Evolutionary conservation across 1,140 invertebrate genomes (phyloP), one percentile per base, ranked within the genome.

Genomic region (Cryptotermes secundus): DNA sequence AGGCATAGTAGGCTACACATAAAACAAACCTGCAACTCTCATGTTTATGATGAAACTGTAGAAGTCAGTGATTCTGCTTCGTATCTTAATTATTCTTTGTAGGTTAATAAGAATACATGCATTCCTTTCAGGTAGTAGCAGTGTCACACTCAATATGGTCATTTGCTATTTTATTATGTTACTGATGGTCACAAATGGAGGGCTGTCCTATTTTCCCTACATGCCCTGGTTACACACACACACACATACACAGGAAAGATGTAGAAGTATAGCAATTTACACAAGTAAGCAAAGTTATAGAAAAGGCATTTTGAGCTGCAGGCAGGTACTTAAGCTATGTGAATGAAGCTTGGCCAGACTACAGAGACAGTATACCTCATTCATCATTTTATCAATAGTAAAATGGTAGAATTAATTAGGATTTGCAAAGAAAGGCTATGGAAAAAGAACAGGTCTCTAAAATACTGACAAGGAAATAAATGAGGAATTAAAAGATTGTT

Each of bases 101-200:
- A 14, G 59, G 59, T 72, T 72, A 72, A 26, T 72, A 72, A 72
- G 26, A 72, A n/a, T 72, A 72, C 59, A 72, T 72, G 59, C 59
- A 72, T 72, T 72, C 10, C 1, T 72, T 7, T 72, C 26, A 72
- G 31, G 26, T 72, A 31, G 31, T 14, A 72, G 59, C 59, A 72
- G 59, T 72, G n/a, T 72, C 19, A 49, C 45, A 49, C 22, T 19
- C 45, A 49, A 49, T 22, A 49, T 49, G 45, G 45, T 49, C 59
- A 72, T 72, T n/a, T 72, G 59, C 59, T 72, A 72, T 72, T 72
- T 72, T 7, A 79, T 79, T 84, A 35, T 36, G 83, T 84, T 84
- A 84, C 81, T 84, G 84, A 84, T 84, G 84, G 84, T 84, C 84
- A 84, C 84, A 84, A 84, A 84, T 84, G 84, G 84, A 84, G 79